These are phyloP conservation scores for Mesorhabditis spiculigera DNA, from an alignment of 2,888 invertebrate genomes.

Conservation along the genomic window DNA sequence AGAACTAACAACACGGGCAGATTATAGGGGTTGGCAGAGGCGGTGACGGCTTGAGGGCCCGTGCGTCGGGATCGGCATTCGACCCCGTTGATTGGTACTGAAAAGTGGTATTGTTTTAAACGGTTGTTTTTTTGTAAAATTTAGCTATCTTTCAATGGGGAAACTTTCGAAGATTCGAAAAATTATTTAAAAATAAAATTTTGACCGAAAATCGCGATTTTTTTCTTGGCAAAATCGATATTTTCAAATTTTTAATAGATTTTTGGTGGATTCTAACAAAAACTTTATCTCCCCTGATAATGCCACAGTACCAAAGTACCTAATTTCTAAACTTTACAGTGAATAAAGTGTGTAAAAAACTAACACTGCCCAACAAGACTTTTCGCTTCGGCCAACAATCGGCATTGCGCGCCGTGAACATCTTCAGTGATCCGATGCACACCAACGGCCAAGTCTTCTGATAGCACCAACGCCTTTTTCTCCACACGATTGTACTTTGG, in stretches of 20 bases:
- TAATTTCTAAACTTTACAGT: too few relatives aligned
- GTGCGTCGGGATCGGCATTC: constrained; percentile 3
- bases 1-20: too few relatives aligned
- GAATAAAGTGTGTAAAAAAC: background rate
- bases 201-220: too few relatives aligned
- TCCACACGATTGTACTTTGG: constrained; percentile 53
- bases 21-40: background rate
- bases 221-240: too few relatives aligned
- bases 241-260: too few relatives aligned
- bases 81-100: constrained; percentile 2
- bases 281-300: too few relatives aligned
- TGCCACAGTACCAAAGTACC: too few relatives aligned
- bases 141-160: too few relatives aligned
- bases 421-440: constrained; percentile 45
- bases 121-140: too few relatives aligned
- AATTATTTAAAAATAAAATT: too few relatives aligned
- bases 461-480: constrained; percentile 48
- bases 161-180: too few relatives aligned
- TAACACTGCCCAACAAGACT: constrained; percentile 23
- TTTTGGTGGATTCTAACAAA: too few relatives aligned
- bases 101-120: background rate
- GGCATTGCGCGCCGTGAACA: constrained; percentile 50
- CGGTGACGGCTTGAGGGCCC: constrained; percentile 3
- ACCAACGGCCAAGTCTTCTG: constrained; percentile 33
- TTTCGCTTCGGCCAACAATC: constrained; percentile 52